Evolutionary conservation across 1,140 invertebrate species (phyloP), one percentile per base, ranked within the genome.

Genomic region (Drosophila sechellia): DNA sequence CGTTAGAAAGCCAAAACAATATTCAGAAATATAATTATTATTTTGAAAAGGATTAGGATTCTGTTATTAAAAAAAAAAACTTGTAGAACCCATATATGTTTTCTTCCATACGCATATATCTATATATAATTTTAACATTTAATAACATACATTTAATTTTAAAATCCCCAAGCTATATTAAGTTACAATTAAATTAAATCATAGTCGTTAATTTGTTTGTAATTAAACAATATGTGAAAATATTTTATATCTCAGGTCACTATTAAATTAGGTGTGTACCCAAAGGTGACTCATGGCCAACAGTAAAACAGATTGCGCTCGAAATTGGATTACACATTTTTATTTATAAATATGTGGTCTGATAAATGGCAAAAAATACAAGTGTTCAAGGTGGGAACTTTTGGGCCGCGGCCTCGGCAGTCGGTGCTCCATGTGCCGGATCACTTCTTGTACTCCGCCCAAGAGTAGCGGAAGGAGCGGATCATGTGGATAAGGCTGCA

Each of bases 401-500:
- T 58, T 25, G 31, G 13, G 11, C 50, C 31, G n/a, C 17, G 56
- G 40, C 57, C 40, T 73, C 68, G 34, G 35, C 35, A 69, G 68
- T 39, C 37, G 43, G 13, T 22, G 11, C 43, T 15, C 48, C 45
- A 15, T 48, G 15, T 25, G 15, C 40, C 58, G 25, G 17, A 37
- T 86, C 75, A 89, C 56, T 83, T 79, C 63, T 89, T 73, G 52
- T 58, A 85, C 49, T 89, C 84, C 63, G 83, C 56, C 84, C 84
- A 89, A 46, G 84, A 89, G 61, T 89, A 89, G 37, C 77, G 80
- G 42, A 90, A 78, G 34, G 79, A 84, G 43, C 68, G 77, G 69
- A 90, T 81, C 80, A 90, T 90, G 77, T 81, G 83, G 68, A 90
- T 81, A 42, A 90, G 75, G 74, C 87, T 90, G 87, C 50, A 90